These are phyloP conservation scores for Aphelinus certus DNA, from an alignment of 1,140 invertebrate genomes.

Conservation along the genomic window DNA sequence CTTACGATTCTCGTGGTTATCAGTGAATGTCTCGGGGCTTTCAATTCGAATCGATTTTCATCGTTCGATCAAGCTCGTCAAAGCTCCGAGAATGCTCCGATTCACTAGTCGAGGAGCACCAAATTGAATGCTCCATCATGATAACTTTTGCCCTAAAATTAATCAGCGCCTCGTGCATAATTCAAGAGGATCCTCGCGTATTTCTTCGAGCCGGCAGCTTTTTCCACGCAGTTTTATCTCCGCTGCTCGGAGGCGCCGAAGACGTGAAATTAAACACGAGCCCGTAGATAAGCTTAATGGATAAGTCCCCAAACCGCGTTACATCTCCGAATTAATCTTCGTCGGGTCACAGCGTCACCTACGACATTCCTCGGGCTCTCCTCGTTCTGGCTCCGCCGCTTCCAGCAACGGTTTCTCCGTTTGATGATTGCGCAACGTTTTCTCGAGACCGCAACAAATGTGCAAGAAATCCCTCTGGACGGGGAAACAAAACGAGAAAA, in stretches of 20 bases:
- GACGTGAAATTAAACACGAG: slow-evolving; percentile 19
- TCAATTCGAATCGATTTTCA: no score
- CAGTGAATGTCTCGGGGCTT: no score
- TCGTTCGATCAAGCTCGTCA: no score
- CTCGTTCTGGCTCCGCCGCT: background rate
- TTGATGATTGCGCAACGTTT: slow-evolving; percentile 8
- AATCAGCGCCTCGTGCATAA: background rate
- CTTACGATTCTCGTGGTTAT: no score
- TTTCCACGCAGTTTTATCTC: background rate
- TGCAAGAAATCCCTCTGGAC: background rate
- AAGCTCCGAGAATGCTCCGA: no score
- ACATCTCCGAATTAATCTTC: slow-evolving; percentile 28
- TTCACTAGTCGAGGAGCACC: no score
- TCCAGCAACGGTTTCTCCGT: background rate
- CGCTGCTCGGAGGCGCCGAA: background rate
- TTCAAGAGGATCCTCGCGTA: background rate
- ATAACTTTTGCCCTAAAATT: background rate
- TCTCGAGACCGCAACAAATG: slow-evolving; percentile 15
- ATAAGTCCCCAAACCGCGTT: slow-evolving; percentile 21
- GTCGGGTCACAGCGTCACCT: slow-evolving; percentile 13
- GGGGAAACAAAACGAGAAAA: background rate
- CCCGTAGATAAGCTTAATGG: slow-evolving; percentile 6
- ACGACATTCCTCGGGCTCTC: slow-evolving; percentile 14
- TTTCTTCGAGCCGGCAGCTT: background rate
- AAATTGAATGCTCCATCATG: background rate